Evolutionary conservation across 2,113 vertebrate species (phyloP), one percentile per base, ranked within the genome.

Genomic region (Alethe diademata): DNA sequence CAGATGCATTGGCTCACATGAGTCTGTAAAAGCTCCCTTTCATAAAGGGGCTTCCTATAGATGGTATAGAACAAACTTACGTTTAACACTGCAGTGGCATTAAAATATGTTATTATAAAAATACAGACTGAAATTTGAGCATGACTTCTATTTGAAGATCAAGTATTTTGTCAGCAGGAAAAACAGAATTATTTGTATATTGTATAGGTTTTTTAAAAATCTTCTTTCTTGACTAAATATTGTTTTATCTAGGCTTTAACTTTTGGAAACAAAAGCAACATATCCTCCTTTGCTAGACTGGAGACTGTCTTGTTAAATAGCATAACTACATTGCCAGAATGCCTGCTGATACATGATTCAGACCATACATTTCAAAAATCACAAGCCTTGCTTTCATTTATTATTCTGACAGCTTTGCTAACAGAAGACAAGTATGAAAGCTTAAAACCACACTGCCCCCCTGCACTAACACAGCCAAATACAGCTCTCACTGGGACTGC

Each of bases 381-480:
- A 48, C 40, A 58, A 72, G 45, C 36, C 71, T 66, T 89, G 45
- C 72, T 94, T 95, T 93, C 36, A 56, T 93, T 73, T 89, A 69
- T 87, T 94, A 69, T 40, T 42, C 48, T 73, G 61, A 92, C 64
- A 92, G 57, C 45, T 93, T 94, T 89, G 53, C 47, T 88, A 80
- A 91, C 61, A 72, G 62, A 88, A 92, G 33, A 72, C 40, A 70
- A 80, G n/a, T 35, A 72, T 31, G 61, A 53, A 93, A 76, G 82
- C 57, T 94, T 75, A 67, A 90, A 96, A 88, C 79, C 84, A 92
- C 76, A 51, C 42, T 72, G 16, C 51, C 92, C 45, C 70, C 38
- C 70, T 85, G 53, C 50, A 80, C 45, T 78, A 86, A 72, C 48
- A 89, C 48, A 91, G 60, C 29, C 69, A 92, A 94, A 60, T 7